phyloP scores from a whole-genome alignment of 2,113 vertebrate species.

The Gobio gobio region DNA sequence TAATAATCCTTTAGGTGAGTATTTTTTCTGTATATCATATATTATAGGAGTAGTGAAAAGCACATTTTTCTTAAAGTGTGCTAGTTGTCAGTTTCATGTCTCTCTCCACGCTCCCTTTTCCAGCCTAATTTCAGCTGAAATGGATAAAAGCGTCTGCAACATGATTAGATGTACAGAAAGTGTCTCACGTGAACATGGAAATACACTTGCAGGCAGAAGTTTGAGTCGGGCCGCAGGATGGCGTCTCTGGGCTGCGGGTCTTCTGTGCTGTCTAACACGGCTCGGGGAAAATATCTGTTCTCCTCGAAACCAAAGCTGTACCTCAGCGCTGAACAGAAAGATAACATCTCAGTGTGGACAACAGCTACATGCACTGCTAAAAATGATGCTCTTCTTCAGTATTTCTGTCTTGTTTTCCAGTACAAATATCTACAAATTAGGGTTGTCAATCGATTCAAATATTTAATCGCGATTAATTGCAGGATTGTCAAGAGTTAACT shows the following conservation, averaged over 20 bases:
- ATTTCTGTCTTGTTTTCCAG: no score
- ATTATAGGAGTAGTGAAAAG: no score
- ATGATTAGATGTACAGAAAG: conserved; percentile 79
- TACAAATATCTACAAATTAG: no score
- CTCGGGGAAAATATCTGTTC: conserved; percentile 81
- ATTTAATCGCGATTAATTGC: no score
- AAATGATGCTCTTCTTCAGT: no score
- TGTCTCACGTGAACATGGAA: conserved; percentile 89
- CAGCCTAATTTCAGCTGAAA: background rate
- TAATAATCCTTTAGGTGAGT: no score
- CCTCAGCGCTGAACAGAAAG: conserved; percentile 71
- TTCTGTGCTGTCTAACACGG: conserved; percentile 81
- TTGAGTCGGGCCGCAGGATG: conserved; percentile 63
- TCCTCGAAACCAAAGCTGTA: conserved; percentile 85
- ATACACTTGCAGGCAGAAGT: conserved; percentile 76
- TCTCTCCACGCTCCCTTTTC: no score
- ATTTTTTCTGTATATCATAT: no score
- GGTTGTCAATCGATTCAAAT: no score
- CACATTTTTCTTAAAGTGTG: no score
- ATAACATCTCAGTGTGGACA: background rate
- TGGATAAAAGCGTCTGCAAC: background rate
- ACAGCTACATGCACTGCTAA: background rate
- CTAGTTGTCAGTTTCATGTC: background rate
- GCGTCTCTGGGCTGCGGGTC: conserved; percentile 65
- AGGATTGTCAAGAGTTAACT: no score